Base-by-base conservation (phyloP, 2,888 invertebrate genomes). In the Microplitis deprimator region DNA sequence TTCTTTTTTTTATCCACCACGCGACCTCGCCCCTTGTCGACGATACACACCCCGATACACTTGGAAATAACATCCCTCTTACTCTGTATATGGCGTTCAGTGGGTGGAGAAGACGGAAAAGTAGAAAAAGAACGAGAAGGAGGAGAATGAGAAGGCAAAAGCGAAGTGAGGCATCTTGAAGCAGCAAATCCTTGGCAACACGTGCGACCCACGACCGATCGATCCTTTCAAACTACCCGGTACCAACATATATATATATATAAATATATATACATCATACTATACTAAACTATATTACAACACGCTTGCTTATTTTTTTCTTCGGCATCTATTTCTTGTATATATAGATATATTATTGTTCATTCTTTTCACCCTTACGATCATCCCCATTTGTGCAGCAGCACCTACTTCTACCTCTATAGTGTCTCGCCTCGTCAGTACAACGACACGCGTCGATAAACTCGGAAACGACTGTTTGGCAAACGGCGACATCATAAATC, bases 381-480 rank as follows among this genome's bases (percentile, higher is more conserved):
- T 39, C n/a, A 29, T n/a, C 29, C 73, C 73, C 68, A 6, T 29
- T 61, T 41, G 17, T 38, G 20, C 10, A 6, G n/a, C 60, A 65
- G 13, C 29, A 40, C 40, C 71, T 71, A 38, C 39, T 68, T 59
- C 65, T 68, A 75, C n/a, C 59, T 68, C 41, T 62, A 8, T 38
- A 38, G 67, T 29, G 41, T 29, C 70, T 20, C 71, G 71, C 60
- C 73, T 39, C 60, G 75, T 70, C 69, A 73, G 71, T 68, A 74
- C 61, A 73, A 41, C 69, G 77, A 73, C 77, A 77, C 77, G 77
- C 77, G 77, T 77, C 77, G 73, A 73, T 77, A 77, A 77, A 73
- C 73, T 77, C 77, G 65, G 69, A 77, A 77, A 77, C 73, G 73
- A 70, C 73, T 64, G 68, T 65, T 73, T 68, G 69, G 77, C 73